Base-by-base conservation (phyloP, 2,113 vertebrate genomes). In the Pelvicachromis taeniatus region DNA sequence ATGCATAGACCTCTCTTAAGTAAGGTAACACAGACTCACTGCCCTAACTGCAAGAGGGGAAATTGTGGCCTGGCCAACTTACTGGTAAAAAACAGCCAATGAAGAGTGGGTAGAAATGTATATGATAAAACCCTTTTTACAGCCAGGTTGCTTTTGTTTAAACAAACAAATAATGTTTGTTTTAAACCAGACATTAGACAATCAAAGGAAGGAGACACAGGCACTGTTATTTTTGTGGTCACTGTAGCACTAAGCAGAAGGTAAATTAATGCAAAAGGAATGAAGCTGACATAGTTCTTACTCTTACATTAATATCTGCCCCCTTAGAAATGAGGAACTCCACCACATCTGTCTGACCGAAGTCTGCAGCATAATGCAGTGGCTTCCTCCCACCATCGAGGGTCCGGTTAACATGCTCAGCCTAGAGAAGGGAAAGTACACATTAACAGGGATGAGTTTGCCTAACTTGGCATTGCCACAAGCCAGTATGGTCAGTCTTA, bases 241-340 rank as follows among this genome's bases (percentile, higher is more conserved):
- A 38, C 0, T 50, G 59, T 7, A 77, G 35, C 4, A 7, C 13
- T 33, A 5, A 56, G 23, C 19, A 82, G 61, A n/a, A 87, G 16
- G 58, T 21, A 87, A 88, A 91, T 87, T 1, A 50, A 88, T 31
- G 56, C 73, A 82, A 87, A 91, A 13, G 14, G 1, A 9, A 23
- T n/a, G 63, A 50, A 50, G 26, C 26, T 23, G 40, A 53, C 13
- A 59, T 33, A 52, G 19, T 50, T 23, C 16, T 23, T 73, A 70
- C 85, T 95, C 97, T 91, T 96, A 99, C 99, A 73, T 99, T 98
- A 89, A 99, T 94, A 86, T 99, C 97, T 56, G 98, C 99, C 95
- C 98, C 98, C 95, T 96, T 97, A 85, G 97, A 97, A 81, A 99
- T 95, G 79, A 99, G 97, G 87, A 96, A 99, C 85, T 97, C 96